Base-by-base conservation (phyloP, 2,113 vertebrate genomes). In the Notothenia coriiceps region DNA sequence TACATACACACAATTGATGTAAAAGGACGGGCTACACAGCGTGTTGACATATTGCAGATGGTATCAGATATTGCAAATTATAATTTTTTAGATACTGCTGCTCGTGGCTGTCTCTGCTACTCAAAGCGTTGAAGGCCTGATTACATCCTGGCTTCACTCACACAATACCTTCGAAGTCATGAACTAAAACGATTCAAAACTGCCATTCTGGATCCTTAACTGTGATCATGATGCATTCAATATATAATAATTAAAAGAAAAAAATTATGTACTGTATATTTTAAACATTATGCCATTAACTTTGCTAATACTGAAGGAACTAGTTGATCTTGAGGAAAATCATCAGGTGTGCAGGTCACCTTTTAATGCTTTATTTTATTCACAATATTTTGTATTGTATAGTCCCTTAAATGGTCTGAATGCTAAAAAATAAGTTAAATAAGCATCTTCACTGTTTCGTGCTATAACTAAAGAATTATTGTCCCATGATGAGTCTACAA, bases 1-100 rank as follows among this genome's bases (percentile, higher is more conserved):
- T 20, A 77, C 67, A 72, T 71, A 60, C 10, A 78, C 50, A 64
- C 15, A 47, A 47, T n/a, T 62, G 64, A 47, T 43, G 18, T 6
- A 59, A 67, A 55, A 69, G 55, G 66, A 66, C 52, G 65, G 55
- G 44, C 43, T 7, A 11, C 50, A 46, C 40, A 49, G 18, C 52
- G 1, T 60, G 60, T 10, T 52, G 62, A 17, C 40, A 15, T 49
- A 20, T 35, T 29, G 44, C 5, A 20, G 54, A 66, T 25, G 54
- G 18, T 6, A 47, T 49, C 63, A 33, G 33, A 52, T 22, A 22
- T 67, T 12, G 51, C 15, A 49, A 20, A 49, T 40, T 35, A 29
- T 51, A 10, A 3, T 20, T 52, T n/a, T 57, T 65, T 46, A 46
- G 14, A 33, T 52, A 15, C 56, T 22, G 20, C 40, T 59, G 29